Evolutionary conservation across 1,140 invertebrate species (phyloP).

Genomic region (Laupala kohalensis): DNA sequence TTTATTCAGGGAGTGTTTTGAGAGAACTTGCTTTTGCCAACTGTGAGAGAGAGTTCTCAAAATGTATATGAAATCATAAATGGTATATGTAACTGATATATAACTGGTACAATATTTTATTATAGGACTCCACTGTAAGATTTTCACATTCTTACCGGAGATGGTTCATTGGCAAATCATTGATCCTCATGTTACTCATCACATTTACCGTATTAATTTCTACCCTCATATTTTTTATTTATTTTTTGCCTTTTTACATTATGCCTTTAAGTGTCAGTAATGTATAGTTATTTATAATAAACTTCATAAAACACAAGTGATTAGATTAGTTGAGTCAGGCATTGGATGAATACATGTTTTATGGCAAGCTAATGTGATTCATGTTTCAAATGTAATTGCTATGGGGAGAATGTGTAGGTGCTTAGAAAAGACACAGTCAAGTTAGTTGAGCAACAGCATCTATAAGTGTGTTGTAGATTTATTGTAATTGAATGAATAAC

Average conservation of each 20-base stretch:
- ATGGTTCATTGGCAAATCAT: background rate
- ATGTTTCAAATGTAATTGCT: background rate
- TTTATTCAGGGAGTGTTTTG: no score
- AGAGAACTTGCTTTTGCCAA: no score
- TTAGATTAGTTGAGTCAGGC: no score
- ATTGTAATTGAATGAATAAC: background rate
- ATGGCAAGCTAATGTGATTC: background rate
- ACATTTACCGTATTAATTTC: background rate
- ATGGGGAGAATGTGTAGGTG: background rate
- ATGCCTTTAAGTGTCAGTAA: no score
- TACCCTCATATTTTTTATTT: no score
- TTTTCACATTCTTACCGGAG: no score
- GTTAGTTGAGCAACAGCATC: background rate
- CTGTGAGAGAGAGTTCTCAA: no score
- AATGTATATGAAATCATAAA: no score
- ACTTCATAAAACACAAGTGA: background rate
- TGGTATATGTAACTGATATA: no score
- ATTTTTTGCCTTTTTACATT: no score
- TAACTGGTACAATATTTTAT: no score
- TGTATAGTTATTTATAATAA: background rate
- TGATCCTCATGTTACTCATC: background rate
- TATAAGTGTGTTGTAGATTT: background rate
- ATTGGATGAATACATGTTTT: background rate
- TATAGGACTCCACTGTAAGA: no score
- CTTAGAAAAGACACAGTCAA: background rate